Evolutionary conservation across 2,888 invertebrate genomes (phyloP).

Genomic region (Sinopyrophorus schimmeli): DNA sequence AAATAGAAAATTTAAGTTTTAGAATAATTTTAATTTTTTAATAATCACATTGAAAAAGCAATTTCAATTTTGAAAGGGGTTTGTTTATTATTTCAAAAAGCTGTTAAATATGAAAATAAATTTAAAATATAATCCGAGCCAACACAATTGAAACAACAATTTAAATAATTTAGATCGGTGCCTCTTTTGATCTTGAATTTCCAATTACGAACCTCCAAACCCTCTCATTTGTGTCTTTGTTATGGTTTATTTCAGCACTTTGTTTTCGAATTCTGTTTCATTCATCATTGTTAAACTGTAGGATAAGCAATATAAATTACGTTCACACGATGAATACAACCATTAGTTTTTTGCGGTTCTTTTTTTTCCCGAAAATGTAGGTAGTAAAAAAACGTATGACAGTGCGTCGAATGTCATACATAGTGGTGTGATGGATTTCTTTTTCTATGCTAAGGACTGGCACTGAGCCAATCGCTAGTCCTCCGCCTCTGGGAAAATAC

Average conservation of each 20-base stretch:
- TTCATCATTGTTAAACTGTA: constrained; percentile 15
- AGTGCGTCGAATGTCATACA: constrained; percentile 30
- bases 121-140: constrained; percentile 14
- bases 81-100: no score
- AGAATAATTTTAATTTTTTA: no score
- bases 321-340: constrained; percentile 24
- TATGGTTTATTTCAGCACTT: constrained; percentile 15
- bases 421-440: constrained; percentile 35
- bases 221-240: constrained; percentile 19
- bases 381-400: constrained; percentile 24
- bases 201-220: constrained; percentile 14
- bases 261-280: constrained; percentile 1
- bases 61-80: no score
- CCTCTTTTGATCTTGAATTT: constrained; percentile 22
- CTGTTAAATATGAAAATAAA: no score
- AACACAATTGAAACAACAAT: constrained; percentile 13
- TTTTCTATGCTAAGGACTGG: constrained; percentile 39
- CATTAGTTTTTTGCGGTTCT: constrained; percentile 21
- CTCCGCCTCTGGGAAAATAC: constrained; percentile 37
- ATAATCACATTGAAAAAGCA: no score
- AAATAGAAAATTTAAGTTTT: no score
- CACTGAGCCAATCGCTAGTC: constrained; percentile 41
- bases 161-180: constrained; percentile 18
- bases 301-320: constrained; percentile 25
- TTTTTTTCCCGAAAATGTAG: constrained; percentile 22